A percentile compares a stretch with the other conserved stretches of the same genome.
phyloP scores from a whole-genome alignment of 2,888 invertebrate species.

The Ariolimax columbianus region DNA sequence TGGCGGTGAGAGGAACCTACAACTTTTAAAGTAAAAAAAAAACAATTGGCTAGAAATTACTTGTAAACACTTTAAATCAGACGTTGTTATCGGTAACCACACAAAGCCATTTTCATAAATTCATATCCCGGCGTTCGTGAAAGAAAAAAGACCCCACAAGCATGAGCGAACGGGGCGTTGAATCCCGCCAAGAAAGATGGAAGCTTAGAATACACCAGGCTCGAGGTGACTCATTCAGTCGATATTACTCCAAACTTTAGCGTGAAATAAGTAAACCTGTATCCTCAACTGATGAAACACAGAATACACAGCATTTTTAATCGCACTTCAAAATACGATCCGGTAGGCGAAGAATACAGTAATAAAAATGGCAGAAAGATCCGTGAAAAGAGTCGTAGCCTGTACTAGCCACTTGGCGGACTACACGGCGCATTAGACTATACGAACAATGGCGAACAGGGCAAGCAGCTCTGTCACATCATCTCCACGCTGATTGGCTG shows the following conservation, averaged over 20 bases:
- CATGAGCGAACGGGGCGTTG: slow-evolving; percentile 31
- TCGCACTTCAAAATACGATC: slow-evolving; percentile 6
- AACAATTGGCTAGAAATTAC: neutral
- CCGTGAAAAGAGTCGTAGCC: slow-evolving; percentile 61
- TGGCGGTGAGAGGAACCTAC: neutral
- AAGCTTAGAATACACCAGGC: slow-evolving; percentile 12
- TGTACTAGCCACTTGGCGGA: slow-evolving; percentile 70
- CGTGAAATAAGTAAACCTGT: slow-evolving; percentile 31
- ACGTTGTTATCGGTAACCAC: slow-evolving; percentile 26
- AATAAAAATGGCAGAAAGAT: slow-evolving; percentile 26
- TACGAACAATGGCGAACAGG: slow-evolving; percentile 71
- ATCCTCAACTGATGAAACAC: slow-evolving; percentile 37
- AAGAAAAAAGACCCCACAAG: slow-evolving; percentile 28
- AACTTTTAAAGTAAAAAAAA: neutral
- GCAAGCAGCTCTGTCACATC: slow-evolving; percentile 73
- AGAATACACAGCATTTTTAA: neutral
- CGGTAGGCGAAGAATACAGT: neutral
- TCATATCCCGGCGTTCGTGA: slow-evolving; percentile 39
- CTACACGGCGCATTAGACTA: slow-evolving; percentile 68
- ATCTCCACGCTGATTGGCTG: slow-evolving; percentile 76
- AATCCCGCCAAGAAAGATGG: slow-evolving; percentile 52
- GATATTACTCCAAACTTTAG: slow-evolving; percentile 6
- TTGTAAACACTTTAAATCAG: neutral
- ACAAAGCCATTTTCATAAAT: slow-evolving; percentile 42
- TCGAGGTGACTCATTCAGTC: slow-evolving; percentile 34